A percentile compares a stretch with the other conserved stretches of the same genome.
These are phyloP conservation scores for Semaprochilodus insignis DNA, from an alignment of 2,797 vertebrate genomes.

Conservation along the genomic window DNA sequence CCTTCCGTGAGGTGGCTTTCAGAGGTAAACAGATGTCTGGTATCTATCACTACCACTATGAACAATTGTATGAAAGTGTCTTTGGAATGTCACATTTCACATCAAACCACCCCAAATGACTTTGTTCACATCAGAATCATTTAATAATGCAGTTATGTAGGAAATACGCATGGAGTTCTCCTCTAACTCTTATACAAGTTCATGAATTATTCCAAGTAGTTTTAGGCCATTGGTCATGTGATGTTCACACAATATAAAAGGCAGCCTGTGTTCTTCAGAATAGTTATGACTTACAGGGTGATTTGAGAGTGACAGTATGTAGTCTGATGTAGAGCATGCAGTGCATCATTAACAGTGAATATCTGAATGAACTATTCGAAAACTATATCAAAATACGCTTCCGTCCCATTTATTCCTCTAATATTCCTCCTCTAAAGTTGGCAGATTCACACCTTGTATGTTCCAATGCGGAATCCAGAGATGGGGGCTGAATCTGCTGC, in stretches of 20 bases:
- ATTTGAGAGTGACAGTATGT: background rate
- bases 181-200: no score
- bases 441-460: background rate
- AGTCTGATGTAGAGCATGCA: background rate
- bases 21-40: no score
- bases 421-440: background rate
- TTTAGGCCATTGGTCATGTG: background rate
- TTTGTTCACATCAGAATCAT: no score
- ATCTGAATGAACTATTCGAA: background rate
- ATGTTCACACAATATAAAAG: background rate
- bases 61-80: no score
- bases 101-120: no score
- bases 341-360: background rate
- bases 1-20: no score
- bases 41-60: no score
- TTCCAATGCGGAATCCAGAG: conserved; percentile 7
- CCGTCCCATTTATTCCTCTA: background rate
- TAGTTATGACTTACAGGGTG: background rate
- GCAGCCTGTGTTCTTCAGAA: background rate
- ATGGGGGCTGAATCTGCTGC: conserved; percentile 41
- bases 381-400: background rate
- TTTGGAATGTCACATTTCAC: no score
- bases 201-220: background rate
- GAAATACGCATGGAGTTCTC: no score
- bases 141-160: no score